Evolutionary conservation across 2,888 invertebrate genomes (phyloP).

Genomic region (Aelia acuminata): DNA sequence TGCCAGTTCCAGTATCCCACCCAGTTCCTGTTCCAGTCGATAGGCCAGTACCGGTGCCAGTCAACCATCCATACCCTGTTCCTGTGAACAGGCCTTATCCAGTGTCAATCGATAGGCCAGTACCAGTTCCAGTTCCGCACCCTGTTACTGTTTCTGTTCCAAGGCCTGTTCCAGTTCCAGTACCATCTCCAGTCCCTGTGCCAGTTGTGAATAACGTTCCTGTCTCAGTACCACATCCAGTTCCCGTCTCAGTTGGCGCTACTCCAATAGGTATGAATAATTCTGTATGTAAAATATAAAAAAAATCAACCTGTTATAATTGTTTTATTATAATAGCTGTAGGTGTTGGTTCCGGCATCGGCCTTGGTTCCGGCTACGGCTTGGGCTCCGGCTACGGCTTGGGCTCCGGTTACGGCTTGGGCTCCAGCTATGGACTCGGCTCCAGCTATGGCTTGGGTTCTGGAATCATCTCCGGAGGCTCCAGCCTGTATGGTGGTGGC

Average conservation of each 20-base stretch:
- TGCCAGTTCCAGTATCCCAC: conserved; percentile 65
- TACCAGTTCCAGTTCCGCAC: conserved; percentile 71
- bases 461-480: conserved; percentile 36
- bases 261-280: conserved; percentile 13
- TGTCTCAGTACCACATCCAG: conserved; percentile 61
- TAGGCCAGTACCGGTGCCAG: conserved; percentile 61
- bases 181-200: conserved; percentile 68
- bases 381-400: neutral
- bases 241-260: conserved; percentile 11
- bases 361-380: conserved; percentile 9
- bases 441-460: conserved; percentile 10
- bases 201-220: conserved; percentile 69
- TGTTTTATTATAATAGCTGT: neutral
- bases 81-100: conserved; percentile 67
- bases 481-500: conserved; percentile 1
- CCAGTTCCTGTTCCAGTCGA: conserved; percentile 65
- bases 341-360: neutral
- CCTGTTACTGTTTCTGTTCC: conserved; percentile 69
- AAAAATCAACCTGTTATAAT: conserved; percentile 53
- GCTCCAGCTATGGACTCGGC: conserved; percentile 14
- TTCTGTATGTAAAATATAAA: too few species aligned
- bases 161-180: conserved; percentile 69
- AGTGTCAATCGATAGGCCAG: conserved; percentile 66
- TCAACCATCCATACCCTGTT: conserved; percentile 65
- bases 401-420: neutral